These are phyloP conservation scores for Gila robusta DNA, from an alignment of 2,797 vertebrate genomes.

Conservation along the genomic window DNA sequence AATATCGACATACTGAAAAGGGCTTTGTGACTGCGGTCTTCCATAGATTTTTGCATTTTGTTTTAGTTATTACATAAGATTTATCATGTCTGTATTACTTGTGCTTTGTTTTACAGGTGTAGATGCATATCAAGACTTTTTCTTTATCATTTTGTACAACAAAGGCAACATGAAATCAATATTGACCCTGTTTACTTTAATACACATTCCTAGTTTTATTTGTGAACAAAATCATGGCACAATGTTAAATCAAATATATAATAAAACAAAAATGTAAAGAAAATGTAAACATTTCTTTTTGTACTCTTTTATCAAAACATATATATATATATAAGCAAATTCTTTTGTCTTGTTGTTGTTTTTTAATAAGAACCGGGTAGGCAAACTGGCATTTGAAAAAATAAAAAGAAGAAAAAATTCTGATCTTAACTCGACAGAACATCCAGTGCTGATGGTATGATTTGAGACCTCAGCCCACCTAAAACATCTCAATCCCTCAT, in stretches of 20 bases:
- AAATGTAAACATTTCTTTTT: too few relatives aligned
- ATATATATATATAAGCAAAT: neutral
- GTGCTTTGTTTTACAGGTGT: neutral
- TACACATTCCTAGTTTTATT: neutral
- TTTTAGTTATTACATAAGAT: constrained; percentile 13
- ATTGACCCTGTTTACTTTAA: neutral
- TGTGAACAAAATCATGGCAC: neutral
- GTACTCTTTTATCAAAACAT: too few relatives aligned
- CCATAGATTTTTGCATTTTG: neutral
- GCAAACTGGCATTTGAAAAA: neutral
- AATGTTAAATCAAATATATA: neutral
- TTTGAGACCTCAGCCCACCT: constrained; percentile 56
- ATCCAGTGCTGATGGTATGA: constrained; percentile 41
- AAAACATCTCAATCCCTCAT: constrained; percentile 64
- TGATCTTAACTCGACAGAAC: constrained; percentile 10
- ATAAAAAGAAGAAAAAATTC: neutral
- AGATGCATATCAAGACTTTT: neutral
- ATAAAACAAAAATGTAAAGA: neutral
- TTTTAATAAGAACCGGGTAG: neutral
- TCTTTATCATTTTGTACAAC: neutral
- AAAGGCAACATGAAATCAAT: neutral
- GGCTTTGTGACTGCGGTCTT: constrained; percentile 31
- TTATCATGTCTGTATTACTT: neutral
- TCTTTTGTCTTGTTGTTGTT: neutral
- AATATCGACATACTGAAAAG: constrained; percentile 51